Base-by-base conservation (phyloP, 2,888 invertebrate species). In the Andrena trimmerana region DNA sequence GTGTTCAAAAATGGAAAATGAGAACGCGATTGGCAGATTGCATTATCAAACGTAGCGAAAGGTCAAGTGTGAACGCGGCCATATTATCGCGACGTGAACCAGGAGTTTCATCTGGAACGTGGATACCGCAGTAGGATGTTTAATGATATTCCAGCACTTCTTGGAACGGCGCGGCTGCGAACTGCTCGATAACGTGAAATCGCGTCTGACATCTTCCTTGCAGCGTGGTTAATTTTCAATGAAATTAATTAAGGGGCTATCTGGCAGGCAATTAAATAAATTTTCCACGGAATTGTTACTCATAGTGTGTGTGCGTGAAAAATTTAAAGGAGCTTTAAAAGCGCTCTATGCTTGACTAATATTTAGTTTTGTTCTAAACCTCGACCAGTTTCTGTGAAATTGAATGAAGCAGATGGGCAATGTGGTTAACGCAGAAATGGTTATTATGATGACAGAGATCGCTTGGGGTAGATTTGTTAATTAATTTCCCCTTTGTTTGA, bases 11-110 rank as follows among this genome's bases (percentile, higher is more conserved):
- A 79, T 62, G 3, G 54, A n/a, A 4, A 62, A 52, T 31, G 57
- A 31, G 20, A 52, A 57, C 66, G 36, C 27, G 50, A 59, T n/a
- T n/a, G 52, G n/a, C 13, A 31, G 72, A 72, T 81, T 68, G 72
- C 67, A 81, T 72, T 72, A 62, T 81, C 75, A 68, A 50, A 20
- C 57, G 50, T 59, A 76, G 78, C 77, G 78, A 83, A 74, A 83
- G 72, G 63, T 72, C 68, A 52, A 2, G 31, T 63, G 66, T 54
- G 60, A 65, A 78, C 67, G 60, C 50, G 70, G 24, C 31, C 29
- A 62, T 57, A 67, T 79, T 72, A 72, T 79, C 67, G 52, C 48
- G 67, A 67, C 57, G 67, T 59, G 70, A 7, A 57, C 57, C 62
- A 48, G 48, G 59, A 67, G 63, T 67, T 72, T 48, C 66, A 48